Evolutionary conservation across 2,113 vertebrate genomes (phyloP), one percentile per base, ranked within the genome.

Genomic region (Gallinago paraguaiae): DNA sequence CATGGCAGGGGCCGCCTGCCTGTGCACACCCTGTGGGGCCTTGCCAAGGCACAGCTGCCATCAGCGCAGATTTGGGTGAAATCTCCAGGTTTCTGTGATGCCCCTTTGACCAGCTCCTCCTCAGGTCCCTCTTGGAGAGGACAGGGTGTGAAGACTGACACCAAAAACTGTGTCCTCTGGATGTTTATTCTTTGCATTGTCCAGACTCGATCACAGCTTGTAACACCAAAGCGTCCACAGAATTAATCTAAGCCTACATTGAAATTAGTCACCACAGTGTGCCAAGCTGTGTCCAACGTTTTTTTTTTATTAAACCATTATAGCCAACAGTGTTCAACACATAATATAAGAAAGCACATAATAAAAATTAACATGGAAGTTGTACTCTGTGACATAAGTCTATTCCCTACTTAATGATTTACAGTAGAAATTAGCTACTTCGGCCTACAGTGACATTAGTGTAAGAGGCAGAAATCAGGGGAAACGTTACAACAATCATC

Each of bases 221-320:
- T 3, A 53, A 50, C 1, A 25, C 59, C 13, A 8, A 71, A 88
- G 43, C 1, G 2, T 18, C 33, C 43, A 43, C 5, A 6, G 10
- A 57, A 54, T 53, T 39, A 33, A 57, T 14, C 22, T 17, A 46
- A 70, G 46, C 5, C 30, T 64, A 10, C 65, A 54, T 1, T n/a
- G 24, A 88, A 91, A 82, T 59, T 13, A 86, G 77, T 75, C 84
- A 92, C 76, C 82, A 53, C 45, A 31, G 24, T 8, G 20, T 46
- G 65, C 59, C 79, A 69, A 63, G 59, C 11, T 78, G 69, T 25
- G 68, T 78, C 50, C 69, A 76, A 65, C 60, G 5, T 46, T 22
- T 22, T 48, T 82, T 79, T 92, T 89, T 95, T 91, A 84, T 94
- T 94, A 95, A 97, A 96, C 82, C 61, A 35, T 88, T 64, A 59